These are phyloP conservation scores for Diaphora mendica DNA, from an alignment of 2,888 invertebrate species.

Conservation along the genomic window DNA sequence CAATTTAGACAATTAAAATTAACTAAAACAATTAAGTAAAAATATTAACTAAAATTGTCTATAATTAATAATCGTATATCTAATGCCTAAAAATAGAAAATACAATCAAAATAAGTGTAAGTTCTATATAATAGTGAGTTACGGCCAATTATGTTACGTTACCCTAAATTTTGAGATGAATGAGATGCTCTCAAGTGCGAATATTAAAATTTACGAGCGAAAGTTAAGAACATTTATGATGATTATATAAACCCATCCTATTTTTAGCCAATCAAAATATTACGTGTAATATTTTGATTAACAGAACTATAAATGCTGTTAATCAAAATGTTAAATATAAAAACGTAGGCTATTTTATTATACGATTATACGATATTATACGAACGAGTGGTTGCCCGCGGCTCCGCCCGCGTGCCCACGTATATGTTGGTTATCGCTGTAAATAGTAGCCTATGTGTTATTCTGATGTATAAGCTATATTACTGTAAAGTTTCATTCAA, in stretches of 20 bases:
- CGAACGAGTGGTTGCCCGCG: too few relatives aligned
- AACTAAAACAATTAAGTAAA: not conserved
- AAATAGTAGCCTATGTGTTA: too few relatives aligned
- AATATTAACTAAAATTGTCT: not conserved
- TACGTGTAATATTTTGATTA: not conserved
- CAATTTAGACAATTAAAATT: not conserved
- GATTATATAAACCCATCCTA: constrained; percentile 10
- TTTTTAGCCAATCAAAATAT: constrained; percentile 5
- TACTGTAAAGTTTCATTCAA: too few relatives aligned
- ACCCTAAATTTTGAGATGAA: constrained; percentile 5
- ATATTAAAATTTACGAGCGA: constrained; percentile 22
- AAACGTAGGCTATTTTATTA: not conserved
- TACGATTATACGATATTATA: too few relatives aligned
- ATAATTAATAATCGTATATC: too few relatives aligned
- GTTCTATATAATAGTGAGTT: not conserved
- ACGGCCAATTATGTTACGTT: constrained; percentile 14
- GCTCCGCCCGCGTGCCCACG: too few relatives aligned
- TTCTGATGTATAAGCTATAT: too few relatives aligned
- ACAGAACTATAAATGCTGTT: too few relatives aligned
- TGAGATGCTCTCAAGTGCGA: constrained; percentile 9
- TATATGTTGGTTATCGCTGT: too few relatives aligned
- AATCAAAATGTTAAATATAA: constrained; percentile 2
- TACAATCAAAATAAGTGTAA: not conserved
- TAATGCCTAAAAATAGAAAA: not conserved
- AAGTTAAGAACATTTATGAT: constrained; percentile 13